Conservation (phyloP, 2,797 vertebrate genomes). For the Masticophis lateralis region DNA sequence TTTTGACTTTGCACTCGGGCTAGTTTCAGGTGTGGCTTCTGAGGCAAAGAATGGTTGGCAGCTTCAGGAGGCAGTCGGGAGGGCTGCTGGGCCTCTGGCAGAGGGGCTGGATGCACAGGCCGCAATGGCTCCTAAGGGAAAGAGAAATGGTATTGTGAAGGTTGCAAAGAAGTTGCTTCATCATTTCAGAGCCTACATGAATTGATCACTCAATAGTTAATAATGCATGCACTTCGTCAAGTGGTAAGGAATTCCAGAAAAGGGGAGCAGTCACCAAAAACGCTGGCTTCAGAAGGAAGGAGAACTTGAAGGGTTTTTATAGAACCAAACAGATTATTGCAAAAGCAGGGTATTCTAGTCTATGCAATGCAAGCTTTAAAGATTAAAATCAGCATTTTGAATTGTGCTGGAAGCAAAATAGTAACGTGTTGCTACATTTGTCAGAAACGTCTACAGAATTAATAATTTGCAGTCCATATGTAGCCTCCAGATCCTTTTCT, state of each 20-base stretch:
- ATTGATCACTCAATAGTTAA: neutral
- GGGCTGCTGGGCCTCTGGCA: conserved; percentile 79
- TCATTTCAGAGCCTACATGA: neutral
- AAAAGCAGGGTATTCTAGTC: neutral
- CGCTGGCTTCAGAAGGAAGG: neutral
- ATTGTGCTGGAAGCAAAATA: neutral
- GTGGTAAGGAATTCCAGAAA: neutral
- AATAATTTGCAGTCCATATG: neutral
- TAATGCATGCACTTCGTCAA: neutral
- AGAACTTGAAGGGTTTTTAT: neutral
- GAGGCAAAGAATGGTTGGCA: conserved; percentile 84
- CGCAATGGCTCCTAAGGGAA: conserved; percentile 70
- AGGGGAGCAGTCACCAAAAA: neutral
- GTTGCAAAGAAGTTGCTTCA: neutral
- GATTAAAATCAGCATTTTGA: neutral
- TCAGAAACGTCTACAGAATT: neutral
- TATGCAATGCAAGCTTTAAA: neutral
- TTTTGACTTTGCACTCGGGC: conserved; percentile 94
- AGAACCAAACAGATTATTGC: neutral
- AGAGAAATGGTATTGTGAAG: conserved; percentile 12
- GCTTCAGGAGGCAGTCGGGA: conserved; percentile 86
- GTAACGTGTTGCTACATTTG: neutral
- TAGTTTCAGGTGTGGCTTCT: conserved; percentile 95
- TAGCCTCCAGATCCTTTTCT: neutral
- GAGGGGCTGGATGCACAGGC: conserved; percentile 77